Base-by-base conservation (phyloP, 1,140 invertebrate genomes). In the Zaprionus gabonicus region DNA sequence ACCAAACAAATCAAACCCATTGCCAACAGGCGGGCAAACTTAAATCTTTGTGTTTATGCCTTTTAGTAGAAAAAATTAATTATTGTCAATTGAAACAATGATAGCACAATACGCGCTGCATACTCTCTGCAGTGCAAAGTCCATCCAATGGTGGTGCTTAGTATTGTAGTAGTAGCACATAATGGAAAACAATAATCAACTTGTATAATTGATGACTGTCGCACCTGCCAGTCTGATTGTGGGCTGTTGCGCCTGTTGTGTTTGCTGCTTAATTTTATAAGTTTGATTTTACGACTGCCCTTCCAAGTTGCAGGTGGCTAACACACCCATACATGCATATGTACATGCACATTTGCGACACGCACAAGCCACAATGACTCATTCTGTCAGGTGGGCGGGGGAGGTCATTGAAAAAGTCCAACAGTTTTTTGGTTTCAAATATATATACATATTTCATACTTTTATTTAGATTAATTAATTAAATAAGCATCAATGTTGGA, bases 391-490 rank as follows among this genome's bases (percentile, higher is more conserved):
- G 13, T 15, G 3, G 41, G 41, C 9, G 67, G 41, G 3, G 41
- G 41, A 17, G 67, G 41, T 38, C 58, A 71, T 59, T 58, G 13
- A 77, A 63, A 38, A 36, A 53, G 44, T 51, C 13, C 27, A 58
- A 36, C 36, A 34, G 12, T 34, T 60, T 20, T 31, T 20, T 31
- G 44, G 9, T 58, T 27, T 51, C 25, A 23, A 46, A 20, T 68
- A 46, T 57, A 58, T 25, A 57, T 57, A 58, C 15, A 57, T 57
- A 68, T 25, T 55, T 23, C 25, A 53, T 28, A 28, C 28, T 28
- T 28, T 4, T 55, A 28, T 23, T 23, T 23, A 23, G 46, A 23
- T 51, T 23, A 51, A 51, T 51, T 23, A 57, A 68, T 68, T 31
- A 49, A 46, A 58, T 28, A 59, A 1, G 23, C 49, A 49, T 38